These are phyloP conservation scores for Corydoras maculifer DNA, from an alignment of 2,113 vertebrate genomes.

Conservation along the genomic window DNA sequence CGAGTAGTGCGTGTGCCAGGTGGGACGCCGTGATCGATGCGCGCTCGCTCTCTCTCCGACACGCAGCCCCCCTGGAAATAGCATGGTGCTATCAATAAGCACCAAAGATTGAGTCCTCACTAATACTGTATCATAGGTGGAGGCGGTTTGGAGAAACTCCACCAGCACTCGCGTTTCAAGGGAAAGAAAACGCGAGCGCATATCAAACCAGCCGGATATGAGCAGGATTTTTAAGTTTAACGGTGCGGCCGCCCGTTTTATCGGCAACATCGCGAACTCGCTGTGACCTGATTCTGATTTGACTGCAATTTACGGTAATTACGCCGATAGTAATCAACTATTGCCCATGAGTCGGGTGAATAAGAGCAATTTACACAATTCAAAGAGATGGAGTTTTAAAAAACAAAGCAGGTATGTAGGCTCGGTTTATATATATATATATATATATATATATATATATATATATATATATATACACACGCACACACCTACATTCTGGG, in stretches of 20 bases:
- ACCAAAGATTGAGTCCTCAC: conserved; percentile 43
- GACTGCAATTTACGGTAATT: conserved; percentile 61
- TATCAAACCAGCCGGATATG: no score
- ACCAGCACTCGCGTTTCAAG: neutral
- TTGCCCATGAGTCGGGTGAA: conserved; percentile 54
- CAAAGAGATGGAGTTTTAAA: conserved; percentile 46
- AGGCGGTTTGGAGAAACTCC: conserved; percentile 4
- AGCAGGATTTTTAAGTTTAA: no score
- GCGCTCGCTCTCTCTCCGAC: conserved; percentile 37
- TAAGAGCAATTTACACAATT: conserved; percentile 62
- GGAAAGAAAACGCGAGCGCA: no score
- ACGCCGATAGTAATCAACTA: conserved; percentile 59
- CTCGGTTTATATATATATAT: no score
- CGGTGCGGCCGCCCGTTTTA: conserved; percentile 20
- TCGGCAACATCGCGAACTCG: conserved; percentile 51
- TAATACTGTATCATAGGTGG: conserved; percentile 34
- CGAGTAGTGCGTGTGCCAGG: conserved; percentile 17
- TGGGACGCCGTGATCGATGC: conserved; percentile 53
- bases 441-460: no score
- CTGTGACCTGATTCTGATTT: conserved; percentile 51
- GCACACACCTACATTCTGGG: no score
- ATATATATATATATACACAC: no score
- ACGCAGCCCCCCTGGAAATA: conserved; percentile 43
- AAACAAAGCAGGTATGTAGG: conserved; percentile 25
- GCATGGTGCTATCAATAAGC: conserved; percentile 46